phyloP scores from a whole-genome alignment of 2,888 invertebrate genomes.

The Biston stratarius region DNA sequence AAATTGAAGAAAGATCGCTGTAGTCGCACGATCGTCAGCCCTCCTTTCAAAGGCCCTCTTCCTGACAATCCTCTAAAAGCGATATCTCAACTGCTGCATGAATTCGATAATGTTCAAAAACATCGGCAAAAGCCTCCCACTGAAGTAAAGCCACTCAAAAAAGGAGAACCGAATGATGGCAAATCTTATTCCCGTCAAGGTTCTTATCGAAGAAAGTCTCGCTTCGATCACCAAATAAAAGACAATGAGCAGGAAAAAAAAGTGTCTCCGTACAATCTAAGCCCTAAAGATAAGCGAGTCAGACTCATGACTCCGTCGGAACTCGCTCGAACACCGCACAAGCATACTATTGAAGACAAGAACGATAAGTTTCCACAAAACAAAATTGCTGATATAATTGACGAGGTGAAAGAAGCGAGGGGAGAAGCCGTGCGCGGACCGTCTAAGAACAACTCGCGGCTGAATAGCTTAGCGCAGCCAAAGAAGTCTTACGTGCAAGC shows the following conservation, averaged over 20 bases:
- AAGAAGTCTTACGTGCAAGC: constrained; percentile 71
- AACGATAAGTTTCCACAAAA: constrained; percentile 54
- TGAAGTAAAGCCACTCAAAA: constrained; percentile 57
- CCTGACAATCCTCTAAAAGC: constrained; percentile 73
- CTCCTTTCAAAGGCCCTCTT: constrained; percentile 45
- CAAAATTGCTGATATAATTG: constrained; percentile 69
- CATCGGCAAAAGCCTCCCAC: constrained; percentile 56
- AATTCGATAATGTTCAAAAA: constrained; percentile 73
- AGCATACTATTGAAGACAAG: constrained; percentile 53
- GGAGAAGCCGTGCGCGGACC: constrained; percentile 81
- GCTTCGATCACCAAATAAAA: constrained; percentile 57
- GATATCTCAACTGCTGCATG: constrained; percentile 74
- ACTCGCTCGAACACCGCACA: constrained; percentile 39
- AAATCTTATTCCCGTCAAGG: constrained; percentile 51
- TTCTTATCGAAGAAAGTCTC: constrained; percentile 53
- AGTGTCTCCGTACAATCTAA: constrained; percentile 13
- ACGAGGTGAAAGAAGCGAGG: constrained; percentile 76
- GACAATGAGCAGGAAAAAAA: constrained; percentile 48
- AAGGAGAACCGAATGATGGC: constrained; percentile 54
- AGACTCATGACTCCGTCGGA: constrained; percentile 40
- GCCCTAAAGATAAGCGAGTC: constrained; percentile 46
- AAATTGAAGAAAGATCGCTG: constrained; percentile 58
- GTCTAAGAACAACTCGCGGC: constrained; percentile 63
- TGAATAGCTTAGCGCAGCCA: constrained; percentile 76
- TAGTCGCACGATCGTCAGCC: constrained; percentile 43